Conservation (phyloP, 2,797 vertebrate species). For the Sebastes itinus region DNA sequence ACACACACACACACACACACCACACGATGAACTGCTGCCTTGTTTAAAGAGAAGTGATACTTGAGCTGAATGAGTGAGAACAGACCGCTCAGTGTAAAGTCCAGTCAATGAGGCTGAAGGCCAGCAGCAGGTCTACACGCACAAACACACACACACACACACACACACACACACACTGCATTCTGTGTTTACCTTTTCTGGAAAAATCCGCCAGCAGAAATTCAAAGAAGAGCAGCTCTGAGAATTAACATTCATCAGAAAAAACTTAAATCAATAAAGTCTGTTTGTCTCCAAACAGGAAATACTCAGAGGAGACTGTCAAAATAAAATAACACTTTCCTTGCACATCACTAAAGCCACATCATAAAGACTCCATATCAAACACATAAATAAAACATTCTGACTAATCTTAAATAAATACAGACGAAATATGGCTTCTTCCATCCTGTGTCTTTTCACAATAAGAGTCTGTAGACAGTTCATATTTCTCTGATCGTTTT, state of each 20-base stretch:
- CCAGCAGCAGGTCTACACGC: neutral
- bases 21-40: constrained; percentile 34
- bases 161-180: constrained; percentile 16
- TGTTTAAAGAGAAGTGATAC: constrained; percentile 65
- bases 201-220: neutral
- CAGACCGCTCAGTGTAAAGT: constrained; percentile 49
- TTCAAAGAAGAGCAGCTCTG: constrained; percentile 17
- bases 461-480: too few species aligned
- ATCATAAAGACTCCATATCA: neutral
- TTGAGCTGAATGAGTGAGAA: constrained; percentile 45
- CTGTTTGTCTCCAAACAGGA: neutral
- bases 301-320: neutral
- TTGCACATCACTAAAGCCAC: neutral
- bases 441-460: neutral
- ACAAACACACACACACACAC: constrained; percentile 1
- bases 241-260: neutral
- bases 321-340: neutral
- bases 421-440: too few species aligned
- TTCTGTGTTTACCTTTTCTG: constrained; percentile 22
- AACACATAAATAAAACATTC: too few species aligned
- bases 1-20: constrained; percentile 11
- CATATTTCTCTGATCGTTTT: neutral
- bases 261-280: neutral
- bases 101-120: constrained; percentile 35
- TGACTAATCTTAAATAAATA: too few species aligned